A percentile compares a stretch with the other conserved stretches of the same genome.
Conservation (phyloP, 1,140 invertebrate species). For the Chironomus tepperi region DNA sequence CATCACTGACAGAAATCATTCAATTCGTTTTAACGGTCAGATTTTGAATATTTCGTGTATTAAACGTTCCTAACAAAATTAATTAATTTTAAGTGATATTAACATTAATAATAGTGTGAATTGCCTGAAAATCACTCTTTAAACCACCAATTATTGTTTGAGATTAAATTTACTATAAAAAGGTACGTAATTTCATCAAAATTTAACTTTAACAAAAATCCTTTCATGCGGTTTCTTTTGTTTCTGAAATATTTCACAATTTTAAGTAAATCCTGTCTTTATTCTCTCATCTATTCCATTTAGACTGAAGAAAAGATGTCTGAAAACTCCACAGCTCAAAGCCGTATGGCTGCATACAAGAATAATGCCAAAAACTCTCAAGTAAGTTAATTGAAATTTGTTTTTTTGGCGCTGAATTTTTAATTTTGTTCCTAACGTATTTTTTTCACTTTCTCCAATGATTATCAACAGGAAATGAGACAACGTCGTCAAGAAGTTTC, state of each 20-base stretch:
- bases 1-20: too few species aligned
- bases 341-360: constrained; percentile 24
- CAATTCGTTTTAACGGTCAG: too few species aligned
- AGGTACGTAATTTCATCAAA: neutral
- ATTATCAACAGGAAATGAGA: constrained; percentile 62
- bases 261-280: neutral
- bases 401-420: neutral
- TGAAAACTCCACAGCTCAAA: neutral
- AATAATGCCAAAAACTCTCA: constrained; percentile 23
- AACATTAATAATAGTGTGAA: neutral
- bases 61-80: too few species aligned
- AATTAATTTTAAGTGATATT: too few species aligned
- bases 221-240: neutral
- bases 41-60: too few species aligned
- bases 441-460: neutral
- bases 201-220: neutral
- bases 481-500: constrained; percentile 78
- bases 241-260: neutral
- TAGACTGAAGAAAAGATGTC: neutral
- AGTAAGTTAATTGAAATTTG: neutral
- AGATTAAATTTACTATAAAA: neutral
- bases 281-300: neutral
- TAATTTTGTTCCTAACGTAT: constrained; percentile 4
- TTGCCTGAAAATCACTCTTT: neutral
- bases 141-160: neutral